Conservation (phyloP, 37 sponge, comb jelly and placozoan genomes). For the Ianthella basta region DNA sequence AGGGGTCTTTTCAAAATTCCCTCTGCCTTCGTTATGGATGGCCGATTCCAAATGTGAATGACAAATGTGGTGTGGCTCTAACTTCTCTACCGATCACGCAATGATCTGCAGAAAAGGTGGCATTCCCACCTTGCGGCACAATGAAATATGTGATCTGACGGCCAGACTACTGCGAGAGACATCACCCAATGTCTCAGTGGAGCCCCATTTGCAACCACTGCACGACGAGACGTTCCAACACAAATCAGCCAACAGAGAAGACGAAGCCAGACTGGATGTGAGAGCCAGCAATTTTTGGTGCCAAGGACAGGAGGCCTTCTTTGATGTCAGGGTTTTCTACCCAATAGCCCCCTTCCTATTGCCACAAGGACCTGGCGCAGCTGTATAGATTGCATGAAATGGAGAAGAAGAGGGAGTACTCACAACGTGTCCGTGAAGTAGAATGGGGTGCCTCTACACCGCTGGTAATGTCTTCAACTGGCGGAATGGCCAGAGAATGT, state of each 20-base stretch:
- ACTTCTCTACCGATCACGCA: slow-evolving; percentile 11
- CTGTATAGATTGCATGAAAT: background rate
- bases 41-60: background rate
- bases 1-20: background rate
- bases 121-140: slow-evolving; percentile 2
- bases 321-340: background rate
- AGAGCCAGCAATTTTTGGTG: background rate
- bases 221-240: background rate
- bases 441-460: slow-evolving; percentile 17
- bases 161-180: background rate
- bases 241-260: background rate
- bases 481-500: slow-evolving; percentile 25
- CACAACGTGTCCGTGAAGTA: background rate
- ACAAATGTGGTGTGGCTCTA: background rate
- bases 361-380: background rate
- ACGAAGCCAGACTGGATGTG: background rate
- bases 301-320: background rate
- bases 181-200: slow-evolving; percentile 3
- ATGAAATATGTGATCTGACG: slow-evolving; percentile 4
- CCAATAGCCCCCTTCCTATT: background rate
- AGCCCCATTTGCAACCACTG: background rate
- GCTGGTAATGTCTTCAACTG: background rate
- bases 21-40: slow-evolving; percentile 4
- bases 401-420: background rate
- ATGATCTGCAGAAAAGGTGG: slow-evolving; percentile 21